Evolutionary conservation across 2,113 vertebrate genomes (phyloP).

Genomic region (Mustela lutreola): DNA sequence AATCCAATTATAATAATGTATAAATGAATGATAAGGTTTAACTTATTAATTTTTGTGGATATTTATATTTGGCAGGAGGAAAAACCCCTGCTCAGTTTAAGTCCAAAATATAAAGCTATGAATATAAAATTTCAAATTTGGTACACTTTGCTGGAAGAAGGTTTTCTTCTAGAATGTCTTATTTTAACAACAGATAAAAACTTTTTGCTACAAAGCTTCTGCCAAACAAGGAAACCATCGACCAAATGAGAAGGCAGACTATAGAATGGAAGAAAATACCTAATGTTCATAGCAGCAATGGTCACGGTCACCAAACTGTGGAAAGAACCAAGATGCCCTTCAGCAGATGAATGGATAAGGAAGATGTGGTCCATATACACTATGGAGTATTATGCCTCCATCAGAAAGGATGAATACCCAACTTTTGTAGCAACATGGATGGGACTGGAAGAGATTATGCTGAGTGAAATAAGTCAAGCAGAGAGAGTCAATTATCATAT

Average conservation of each 20-base stretch:
- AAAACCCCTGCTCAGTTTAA: neutral
- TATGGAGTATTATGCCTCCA: no score
- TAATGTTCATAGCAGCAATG: no score
- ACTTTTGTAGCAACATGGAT: no score
- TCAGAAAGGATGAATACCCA: no score
- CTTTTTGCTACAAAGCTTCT: neutral
- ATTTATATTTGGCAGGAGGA: neutral
- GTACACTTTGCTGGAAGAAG: neutral
- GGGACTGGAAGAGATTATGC: no score
- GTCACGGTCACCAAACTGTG: no score
- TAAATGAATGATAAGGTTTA: neutral
- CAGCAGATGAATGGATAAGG: no score
- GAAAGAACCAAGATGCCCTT: no score
- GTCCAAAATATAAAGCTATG: neutral
- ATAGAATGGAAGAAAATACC: neutral
- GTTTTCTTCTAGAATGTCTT: neutral
- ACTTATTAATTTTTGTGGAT: neutral
- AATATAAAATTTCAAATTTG: constrained; percentile 28
- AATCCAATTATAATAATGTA: neutral
- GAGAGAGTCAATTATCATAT: no score
- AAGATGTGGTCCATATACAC: no score
- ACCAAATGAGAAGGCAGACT: neutral
- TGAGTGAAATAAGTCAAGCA: no score
- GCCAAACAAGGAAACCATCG: neutral
- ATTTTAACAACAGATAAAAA: neutral